Percentiles rank a stretch among this genome's conserved stretches.
Evolutionary conservation across 2,113 vertebrate genomes (phyloP).

Genomic region (Bagarius yarrelli): DNA sequence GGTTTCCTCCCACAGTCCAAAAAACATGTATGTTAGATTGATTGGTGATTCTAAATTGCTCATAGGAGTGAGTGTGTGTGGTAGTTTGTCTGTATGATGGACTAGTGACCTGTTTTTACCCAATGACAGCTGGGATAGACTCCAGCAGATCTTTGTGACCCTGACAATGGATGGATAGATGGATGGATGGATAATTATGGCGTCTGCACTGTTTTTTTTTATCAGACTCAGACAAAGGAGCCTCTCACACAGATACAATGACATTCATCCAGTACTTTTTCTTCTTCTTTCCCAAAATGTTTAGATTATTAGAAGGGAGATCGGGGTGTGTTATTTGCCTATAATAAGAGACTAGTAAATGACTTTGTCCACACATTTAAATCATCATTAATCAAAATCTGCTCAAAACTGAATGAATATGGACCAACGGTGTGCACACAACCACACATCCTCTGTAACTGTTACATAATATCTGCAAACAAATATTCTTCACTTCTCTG

Average conservation of each 20-base stretch:
- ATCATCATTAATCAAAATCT: constrained; percentile 21
- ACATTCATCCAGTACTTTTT: too few species aligned
- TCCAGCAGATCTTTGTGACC: too few species aligned
- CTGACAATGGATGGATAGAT: too few species aligned
- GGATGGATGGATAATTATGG: too few species aligned
- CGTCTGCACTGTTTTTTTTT: neutral
- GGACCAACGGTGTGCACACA: constrained; percentile 4
- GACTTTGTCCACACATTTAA: neutral
- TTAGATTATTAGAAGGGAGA: neutral
- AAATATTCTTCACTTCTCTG: constrained; percentile 1
- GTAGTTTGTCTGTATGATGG: too few species aligned
- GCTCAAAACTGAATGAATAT: neutral
- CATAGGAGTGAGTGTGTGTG: too few species aligned
- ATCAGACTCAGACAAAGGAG: neutral
- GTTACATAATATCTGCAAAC: constrained; percentile 16
- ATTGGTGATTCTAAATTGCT: too few species aligned
- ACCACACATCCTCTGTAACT: constrained; percentile 16
- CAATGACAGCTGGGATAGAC: too few species aligned
- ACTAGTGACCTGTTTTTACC: too few species aligned
- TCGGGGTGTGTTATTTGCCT: neutral
- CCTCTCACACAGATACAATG: neutral
- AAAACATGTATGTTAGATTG: too few species aligned
- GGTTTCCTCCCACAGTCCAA: too few species aligned
- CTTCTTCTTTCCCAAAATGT: too few species aligned
- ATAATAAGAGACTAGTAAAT: neutral